Evolutionary conservation across 1,140 invertebrate species (phyloP).

Genomic region (Caligus rogercresseyi): DNA sequence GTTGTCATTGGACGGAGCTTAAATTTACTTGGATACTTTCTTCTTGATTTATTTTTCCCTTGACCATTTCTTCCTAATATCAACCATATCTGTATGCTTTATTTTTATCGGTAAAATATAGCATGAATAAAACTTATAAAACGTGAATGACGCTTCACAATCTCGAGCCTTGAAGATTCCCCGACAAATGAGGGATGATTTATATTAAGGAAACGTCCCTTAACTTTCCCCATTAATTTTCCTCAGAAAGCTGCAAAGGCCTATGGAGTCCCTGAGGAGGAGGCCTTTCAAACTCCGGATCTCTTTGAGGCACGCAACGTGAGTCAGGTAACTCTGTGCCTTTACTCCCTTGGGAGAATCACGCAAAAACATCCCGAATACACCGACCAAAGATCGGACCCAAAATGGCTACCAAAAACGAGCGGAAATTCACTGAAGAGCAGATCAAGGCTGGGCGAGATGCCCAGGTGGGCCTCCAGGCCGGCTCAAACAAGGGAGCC

Average conservation of each 20-base stretch:
- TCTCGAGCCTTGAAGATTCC: too few relatives aligned
- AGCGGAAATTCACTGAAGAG: slow-evolving; percentile 80
- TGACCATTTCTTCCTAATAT: too few relatives aligned
- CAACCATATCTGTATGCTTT: too few relatives aligned
- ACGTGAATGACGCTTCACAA: too few relatives aligned
- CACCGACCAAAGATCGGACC: slow-evolving; percentile 67
- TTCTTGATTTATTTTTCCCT: too few relatives aligned
- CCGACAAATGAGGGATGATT: too few relatives aligned
- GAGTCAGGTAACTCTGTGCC: slow-evolving; percentile 75
- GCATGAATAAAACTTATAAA: too few relatives aligned
- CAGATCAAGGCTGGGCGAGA: slow-evolving; percentile 69
- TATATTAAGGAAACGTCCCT: too few relatives aligned
- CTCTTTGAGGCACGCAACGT: slow-evolving; percentile 91
- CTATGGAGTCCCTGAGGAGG: slow-evolving; percentile 82
- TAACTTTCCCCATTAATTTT: too few relatives aligned
- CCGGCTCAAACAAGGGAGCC: slow-evolving; percentile 37
- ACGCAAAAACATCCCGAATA: slow-evolving; percentile 88
- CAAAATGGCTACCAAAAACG: slow-evolving; percentile 85
- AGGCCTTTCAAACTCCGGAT: slow-evolving; percentile 97
- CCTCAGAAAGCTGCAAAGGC: slow-evolving; percentile 80
- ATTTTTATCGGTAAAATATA: too few relatives aligned
- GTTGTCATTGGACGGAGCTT: too few relatives aligned
- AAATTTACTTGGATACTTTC: too few relatives aligned
- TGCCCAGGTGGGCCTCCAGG: slow-evolving; percentile 70
- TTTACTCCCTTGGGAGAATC: slow-evolving; percentile 63